Evolutionary conservation across 1,140 invertebrate species (phyloP).

Genomic region (Dinoponera quadriceps): DNA sequence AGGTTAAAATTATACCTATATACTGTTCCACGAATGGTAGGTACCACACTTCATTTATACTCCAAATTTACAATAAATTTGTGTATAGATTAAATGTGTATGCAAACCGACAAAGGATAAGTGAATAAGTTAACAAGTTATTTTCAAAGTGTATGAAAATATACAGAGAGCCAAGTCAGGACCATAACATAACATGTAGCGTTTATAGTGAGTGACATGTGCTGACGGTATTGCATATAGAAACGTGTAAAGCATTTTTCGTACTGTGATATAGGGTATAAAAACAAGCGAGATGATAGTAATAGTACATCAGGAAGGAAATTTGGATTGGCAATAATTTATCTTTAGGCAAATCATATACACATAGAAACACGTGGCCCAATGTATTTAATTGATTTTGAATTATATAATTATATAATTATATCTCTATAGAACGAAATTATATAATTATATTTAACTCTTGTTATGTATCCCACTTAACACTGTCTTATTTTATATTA

Average conservation of each 20-base stretch:
- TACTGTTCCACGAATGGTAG: constrained; percentile 64
- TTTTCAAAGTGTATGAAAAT: constrained; percentile 67
- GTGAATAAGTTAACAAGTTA: constrained; percentile 54
- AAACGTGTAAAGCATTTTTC: constrained; percentile 79
- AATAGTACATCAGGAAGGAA: constrained; percentile 20
- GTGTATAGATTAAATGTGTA: constrained; percentile 65
- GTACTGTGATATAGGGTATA: constrained; percentile 81
- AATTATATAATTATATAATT: constrained; percentile 26
- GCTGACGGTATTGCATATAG: constrained; percentile 70
- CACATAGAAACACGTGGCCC: neutral
- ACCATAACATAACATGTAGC: constrained; percentile 46
- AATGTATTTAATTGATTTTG: constrained; percentile 2
- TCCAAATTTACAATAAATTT: constrained; percentile 54
- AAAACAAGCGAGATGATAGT: constrained; percentile 55
- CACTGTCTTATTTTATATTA: constrained; percentile 31
- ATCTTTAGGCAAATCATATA: constrained; percentile 37
- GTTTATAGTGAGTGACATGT: constrained; percentile 75
- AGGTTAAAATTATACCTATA: constrained; percentile 63
- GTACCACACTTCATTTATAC: constrained; percentile 65
- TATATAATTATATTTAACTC: neutral
- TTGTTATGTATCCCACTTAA: constrained; percentile 19
- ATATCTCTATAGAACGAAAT: constrained; percentile 10
- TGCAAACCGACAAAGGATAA: constrained; percentile 44
- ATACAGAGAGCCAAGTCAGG: constrained; percentile 49
- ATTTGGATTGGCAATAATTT: constrained; percentile 62